Evolutionary conservation across 1,140 invertebrate genomes (phyloP).

Genomic region (Cydia splendana): DNA sequence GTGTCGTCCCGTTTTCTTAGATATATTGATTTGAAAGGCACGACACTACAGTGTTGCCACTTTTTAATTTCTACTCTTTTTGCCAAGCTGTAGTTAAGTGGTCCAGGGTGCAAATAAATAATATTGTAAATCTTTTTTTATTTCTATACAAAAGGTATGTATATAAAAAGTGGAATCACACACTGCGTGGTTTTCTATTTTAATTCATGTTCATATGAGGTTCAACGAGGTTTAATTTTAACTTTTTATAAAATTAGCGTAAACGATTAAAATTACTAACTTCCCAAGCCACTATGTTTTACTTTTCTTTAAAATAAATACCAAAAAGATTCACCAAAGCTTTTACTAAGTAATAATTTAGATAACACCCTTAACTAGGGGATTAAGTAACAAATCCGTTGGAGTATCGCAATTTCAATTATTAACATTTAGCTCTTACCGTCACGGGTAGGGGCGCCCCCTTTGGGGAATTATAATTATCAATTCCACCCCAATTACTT

Average conservation of each 20-base stretch:
- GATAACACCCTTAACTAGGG: slow-evolving; percentile 32
- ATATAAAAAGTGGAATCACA: no score
- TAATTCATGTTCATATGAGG: no score
- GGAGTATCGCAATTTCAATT: slow-evolving; percentile 51
- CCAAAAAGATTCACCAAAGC: background rate
- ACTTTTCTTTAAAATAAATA: background rate
- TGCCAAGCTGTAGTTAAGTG: background rate
- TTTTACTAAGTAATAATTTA: slow-evolving; percentile 18
- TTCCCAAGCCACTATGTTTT: no score
- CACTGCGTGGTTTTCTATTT: no score
- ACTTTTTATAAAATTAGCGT: no score
- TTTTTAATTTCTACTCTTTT: no score
- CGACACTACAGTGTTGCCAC: no score
- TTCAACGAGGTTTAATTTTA: no score
- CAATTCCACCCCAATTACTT: slow-evolving; percentile 46
- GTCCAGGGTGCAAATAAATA: background rate
- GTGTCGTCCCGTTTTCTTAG: no score
- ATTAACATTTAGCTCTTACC: slow-evolving; percentile 45
- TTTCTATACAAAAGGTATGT: no score
- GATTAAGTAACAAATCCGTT: slow-evolving; percentile 45
- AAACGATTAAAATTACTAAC: no score
- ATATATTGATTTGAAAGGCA: no score
- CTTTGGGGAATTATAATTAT: slow-evolving; percentile 47
- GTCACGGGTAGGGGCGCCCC: slow-evolving; percentile 38
- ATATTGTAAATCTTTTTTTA: background rate